These are phyloP conservation scores for Wasmannia auropunctata DNA, from an alignment of 1,140 invertebrate species.

Conservation along the genomic window DNA sequence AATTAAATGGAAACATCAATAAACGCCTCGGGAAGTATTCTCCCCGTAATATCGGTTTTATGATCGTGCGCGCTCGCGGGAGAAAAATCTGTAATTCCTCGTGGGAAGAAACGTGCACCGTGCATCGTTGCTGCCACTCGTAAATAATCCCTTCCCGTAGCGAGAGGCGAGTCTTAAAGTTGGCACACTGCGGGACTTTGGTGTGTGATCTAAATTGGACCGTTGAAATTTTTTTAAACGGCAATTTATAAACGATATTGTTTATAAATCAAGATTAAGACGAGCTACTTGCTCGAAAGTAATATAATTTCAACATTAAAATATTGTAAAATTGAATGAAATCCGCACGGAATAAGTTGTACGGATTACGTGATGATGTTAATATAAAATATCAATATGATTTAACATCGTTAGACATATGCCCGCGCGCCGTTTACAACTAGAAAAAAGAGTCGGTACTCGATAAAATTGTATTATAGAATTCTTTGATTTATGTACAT, in stretches of 20 bases:
- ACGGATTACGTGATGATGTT: not conserved
- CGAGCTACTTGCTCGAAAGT: not conserved
- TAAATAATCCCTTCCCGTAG: slow-evolving; percentile 36
- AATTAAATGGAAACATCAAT: slow-evolving; percentile 50
- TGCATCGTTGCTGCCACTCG: slow-evolving; percentile 35
- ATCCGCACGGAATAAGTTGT: not conserved
- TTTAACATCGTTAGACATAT: not conserved
- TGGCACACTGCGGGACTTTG: not conserved
- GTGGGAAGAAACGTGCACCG: slow-evolving; percentile 33
- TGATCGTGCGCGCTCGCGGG: not conserved
- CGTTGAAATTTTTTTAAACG: not conserved
- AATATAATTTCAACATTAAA: not conserved
- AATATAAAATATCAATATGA: not conserved
- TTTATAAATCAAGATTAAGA: not conserved
- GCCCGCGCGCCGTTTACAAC: not conserved
- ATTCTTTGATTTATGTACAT: not conserved
- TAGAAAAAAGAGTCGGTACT: not conserved
- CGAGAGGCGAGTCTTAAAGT: not conserved
- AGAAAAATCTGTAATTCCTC: slow-evolving; percentile 43
- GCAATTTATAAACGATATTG: not conserved
- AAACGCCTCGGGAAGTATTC: not conserved
- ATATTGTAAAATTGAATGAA: not conserved
- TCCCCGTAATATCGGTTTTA: slow-evolving; percentile 41
- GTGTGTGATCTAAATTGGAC: not conserved
- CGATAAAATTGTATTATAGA: slow-evolving; percentile 1